These are phyloP conservation scores for Actenoides hombroni DNA, from an alignment of 2,113 vertebrate species.

Conservation along the genomic window DNA sequence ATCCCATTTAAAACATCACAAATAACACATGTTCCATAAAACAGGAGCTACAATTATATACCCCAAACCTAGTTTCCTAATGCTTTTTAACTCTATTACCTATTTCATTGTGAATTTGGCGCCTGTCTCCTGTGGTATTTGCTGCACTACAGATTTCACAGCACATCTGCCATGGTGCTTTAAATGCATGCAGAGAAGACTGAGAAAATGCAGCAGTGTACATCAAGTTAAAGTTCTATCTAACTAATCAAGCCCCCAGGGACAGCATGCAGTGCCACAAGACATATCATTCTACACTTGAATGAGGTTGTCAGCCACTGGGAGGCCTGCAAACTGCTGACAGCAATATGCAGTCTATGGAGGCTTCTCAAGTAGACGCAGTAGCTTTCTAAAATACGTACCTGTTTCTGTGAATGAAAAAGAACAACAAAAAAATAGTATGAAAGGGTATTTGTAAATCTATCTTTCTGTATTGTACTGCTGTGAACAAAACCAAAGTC, in stretches of 20 bases:
- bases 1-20: neutral
- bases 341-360: neutral
- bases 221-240: slow-evolving; percentile 38
- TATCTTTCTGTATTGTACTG: neutral
- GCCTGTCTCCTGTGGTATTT: slow-evolving; percentile 63
- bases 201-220: slow-evolving; percentile 14
- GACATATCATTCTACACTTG: slow-evolving; percentile 18
- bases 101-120: slow-evolving; percentile 62
- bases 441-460: neutral
- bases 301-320: slow-evolving; percentile 41
- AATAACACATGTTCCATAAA: neutral
- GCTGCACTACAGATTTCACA: slow-evolving; percentile 67
- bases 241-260: slow-evolving; percentile 55
- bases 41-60: neutral
- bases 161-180: slow-evolving; percentile 66
- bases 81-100: slow-evolving; percentile 23
- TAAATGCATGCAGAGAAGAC: slow-evolving; percentile 56
- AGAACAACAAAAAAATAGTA: neutral
- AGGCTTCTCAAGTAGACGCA: neutral
- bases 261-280: neutral
- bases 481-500: neutral
- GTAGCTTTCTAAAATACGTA: neutral
- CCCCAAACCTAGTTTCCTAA: neutral
- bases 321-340: slow-evolving; percentile 23
- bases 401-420: neutral